Conservation (phyloP, 2,888 invertebrate species). For the Pterostichus madidus region DNA sequence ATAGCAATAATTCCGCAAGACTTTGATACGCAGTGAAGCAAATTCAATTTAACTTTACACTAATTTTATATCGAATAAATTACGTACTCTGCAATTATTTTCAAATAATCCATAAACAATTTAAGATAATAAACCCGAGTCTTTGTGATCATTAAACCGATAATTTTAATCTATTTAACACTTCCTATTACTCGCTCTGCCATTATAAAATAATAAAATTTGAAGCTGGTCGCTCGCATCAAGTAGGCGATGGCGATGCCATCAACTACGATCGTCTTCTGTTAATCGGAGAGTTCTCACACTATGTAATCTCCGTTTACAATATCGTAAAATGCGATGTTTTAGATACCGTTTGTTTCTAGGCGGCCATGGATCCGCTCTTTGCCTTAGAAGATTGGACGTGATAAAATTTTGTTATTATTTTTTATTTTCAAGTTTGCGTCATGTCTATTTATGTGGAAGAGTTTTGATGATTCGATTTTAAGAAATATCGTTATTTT, state of each 20-base stretch:
- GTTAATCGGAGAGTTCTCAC: slow-evolving; percentile 61
- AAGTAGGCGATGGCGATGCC: slow-evolving; percentile 7
- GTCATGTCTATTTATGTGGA: slow-evolving; percentile 32
- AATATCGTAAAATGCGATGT: slow-evolving; percentile 64
- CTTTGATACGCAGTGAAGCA: slow-evolving; percentile 2
- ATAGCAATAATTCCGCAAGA: slow-evolving; percentile 37
- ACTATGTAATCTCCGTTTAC: slow-evolving; percentile 63
- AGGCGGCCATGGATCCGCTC: slow-evolving; percentile 41
- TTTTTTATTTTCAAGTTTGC: slow-evolving; percentile 40
- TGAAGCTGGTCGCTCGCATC: slow-evolving; percentile 23
- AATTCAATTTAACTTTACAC: slow-evolving; percentile 52
- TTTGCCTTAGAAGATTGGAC: slow-evolving; percentile 18
- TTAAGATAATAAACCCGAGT: slow-evolving; percentile 39
- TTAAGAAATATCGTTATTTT: slow-evolving; percentile 44
- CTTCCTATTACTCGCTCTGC: slow-evolving; percentile 46
- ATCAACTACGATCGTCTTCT: slow-evolving; percentile 61
- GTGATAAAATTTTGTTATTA: slow-evolving; percentile 50
- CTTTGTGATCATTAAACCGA: slow-evolving; percentile 44
- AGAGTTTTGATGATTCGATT: slow-evolving; percentile 46
- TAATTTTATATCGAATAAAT: slow-evolving; percentile 39
- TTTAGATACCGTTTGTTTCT: slow-evolving; percentile 62
- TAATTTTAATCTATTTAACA: slow-evolving; percentile 64
- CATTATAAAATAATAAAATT: slow-evolving; percentile 64
- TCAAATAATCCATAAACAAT: slow-evolving; percentile 50
- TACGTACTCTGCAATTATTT: slow-evolving; percentile 44